phyloP scores from a whole-genome alignment of 2,888 invertebrate genomes.

The Hypsopygia costalis region DNA sequence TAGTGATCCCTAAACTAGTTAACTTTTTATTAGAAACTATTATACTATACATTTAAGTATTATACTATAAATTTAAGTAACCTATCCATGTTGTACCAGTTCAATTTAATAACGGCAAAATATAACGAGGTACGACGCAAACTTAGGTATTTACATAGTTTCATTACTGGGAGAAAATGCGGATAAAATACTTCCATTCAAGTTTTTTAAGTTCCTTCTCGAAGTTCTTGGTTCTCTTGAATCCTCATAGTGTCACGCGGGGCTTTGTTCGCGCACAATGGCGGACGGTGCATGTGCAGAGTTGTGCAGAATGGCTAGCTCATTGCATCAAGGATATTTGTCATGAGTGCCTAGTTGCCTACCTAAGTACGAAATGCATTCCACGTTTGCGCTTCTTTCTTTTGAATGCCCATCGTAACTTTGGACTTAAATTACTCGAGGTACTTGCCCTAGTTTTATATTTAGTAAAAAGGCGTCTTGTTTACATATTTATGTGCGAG shows the following conservation, averaged over 20 bases:
- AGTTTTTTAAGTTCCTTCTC: slow-evolving; percentile 64
- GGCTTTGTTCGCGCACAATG: slow-evolving; percentile 69
- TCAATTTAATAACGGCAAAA: too few species aligned
- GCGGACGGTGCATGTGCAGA: slow-evolving; percentile 57
- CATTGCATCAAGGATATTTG: slow-evolving; percentile 55
- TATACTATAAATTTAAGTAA: too few species aligned
- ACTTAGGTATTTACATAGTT: slow-evolving; percentile 27
- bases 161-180: slow-evolving; percentile 45
- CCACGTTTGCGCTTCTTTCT: slow-evolving; percentile 33
- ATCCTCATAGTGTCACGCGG: slow-evolving; percentile 55
- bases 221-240: slow-evolving; percentile 57
- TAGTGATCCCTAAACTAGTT: too few species aligned
- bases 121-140: too few species aligned
- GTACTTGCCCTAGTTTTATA: slow-evolving; percentile 22
- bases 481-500: slow-evolving; percentile 5
- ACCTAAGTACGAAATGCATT: slow-evolving; percentile 32
- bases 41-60: too few species aligned
- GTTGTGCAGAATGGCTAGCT: slow-evolving; percentile 56
- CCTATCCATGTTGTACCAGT: too few species aligned
- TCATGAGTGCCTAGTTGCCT: slow-evolving; percentile 37
- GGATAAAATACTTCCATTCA: slow-evolving; percentile 62
- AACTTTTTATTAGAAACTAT: too few species aligned
- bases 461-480: too few species aligned
- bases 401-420: slow-evolving; percentile 26
- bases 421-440: slow-evolving; percentile 32